A percentile compares a stretch with the other conserved stretches of the same genome.
Evolutionary conservation across 1,140 invertebrate species (phyloP).

Genomic region (Camponotus vicinus): DNA sequence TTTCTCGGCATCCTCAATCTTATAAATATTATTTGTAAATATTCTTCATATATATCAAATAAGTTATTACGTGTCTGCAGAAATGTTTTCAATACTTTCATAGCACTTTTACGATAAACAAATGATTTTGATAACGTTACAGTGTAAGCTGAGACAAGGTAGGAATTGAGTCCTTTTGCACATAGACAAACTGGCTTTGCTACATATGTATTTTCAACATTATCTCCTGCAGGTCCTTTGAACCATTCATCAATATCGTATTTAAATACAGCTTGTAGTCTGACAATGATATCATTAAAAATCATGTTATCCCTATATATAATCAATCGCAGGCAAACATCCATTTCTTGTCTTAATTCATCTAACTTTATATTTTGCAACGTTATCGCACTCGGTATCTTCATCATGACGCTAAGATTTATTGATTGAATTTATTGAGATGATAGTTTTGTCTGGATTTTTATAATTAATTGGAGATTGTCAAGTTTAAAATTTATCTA

Average conservation of each 20-base stretch:
- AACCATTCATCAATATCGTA: neutral
- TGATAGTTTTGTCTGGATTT: no score
- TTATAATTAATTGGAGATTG: neutral
- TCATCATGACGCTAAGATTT: neutral
- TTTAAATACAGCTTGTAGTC: constrained; percentile 7
- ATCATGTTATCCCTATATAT: constrained; percentile 63
- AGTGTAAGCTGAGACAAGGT: constrained; percentile 79
- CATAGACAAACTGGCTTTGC: constrained; percentile 70
- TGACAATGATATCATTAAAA: constrained; percentile 71
- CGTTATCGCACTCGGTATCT: neutral
- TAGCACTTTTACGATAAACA: constrained; percentile 75
- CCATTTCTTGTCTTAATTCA: constrained; percentile 67
- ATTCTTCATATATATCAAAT: neutral
- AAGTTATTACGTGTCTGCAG: constrained; percentile 38
- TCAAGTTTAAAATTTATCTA: neutral
- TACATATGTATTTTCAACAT: constrained; percentile 18
- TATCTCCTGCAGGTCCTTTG: constrained; percentile 28
- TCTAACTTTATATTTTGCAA: constrained; percentile 19
- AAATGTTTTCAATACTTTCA: constrained; percentile 57
- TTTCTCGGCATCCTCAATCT: constrained; percentile 85
- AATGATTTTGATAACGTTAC: constrained; percentile 69
- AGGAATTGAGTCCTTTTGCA: constrained; percentile 76
- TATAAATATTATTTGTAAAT: constrained; percentile 72
- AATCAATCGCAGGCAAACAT: constrained; percentile 66
- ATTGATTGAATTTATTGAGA: neutral